Percentiles rank a stretch among this genome's conserved stretches.
phyloP scores from a whole-genome alignment of 2,797 vertebrate species.

The Amniataba percoides region DNA sequence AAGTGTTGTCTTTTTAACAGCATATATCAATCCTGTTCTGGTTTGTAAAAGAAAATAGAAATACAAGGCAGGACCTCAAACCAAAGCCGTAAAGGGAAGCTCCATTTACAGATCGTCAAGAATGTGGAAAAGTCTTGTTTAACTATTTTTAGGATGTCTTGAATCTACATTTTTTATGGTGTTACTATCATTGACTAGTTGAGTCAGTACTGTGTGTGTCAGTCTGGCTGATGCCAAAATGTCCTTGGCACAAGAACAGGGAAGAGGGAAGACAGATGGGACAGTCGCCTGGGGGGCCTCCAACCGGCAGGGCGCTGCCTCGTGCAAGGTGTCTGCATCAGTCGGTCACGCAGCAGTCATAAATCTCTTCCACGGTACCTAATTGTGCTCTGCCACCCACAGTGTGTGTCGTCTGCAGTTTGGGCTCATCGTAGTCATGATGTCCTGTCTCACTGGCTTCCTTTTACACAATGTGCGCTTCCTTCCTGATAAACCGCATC shows the following conservation, averaged over 20 bases:
- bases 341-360: constrained; percentile 20
- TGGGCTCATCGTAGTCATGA: neutral
- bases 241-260: constrained; percentile 59
- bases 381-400: constrained; percentile 56
- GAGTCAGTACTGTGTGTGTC: constrained; percentile 46
- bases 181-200: constrained; percentile 52
- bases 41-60: neutral
- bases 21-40: neutral
- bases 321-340: constrained; percentile 58
- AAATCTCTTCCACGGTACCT: constrained; percentile 35
- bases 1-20: neutral
- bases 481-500: constrained; percentile 57
- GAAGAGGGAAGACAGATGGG: constrained; percentile 75
- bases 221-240: constrained; percentile 52
- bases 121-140: neutral
- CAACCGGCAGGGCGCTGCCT: constrained; percentile 30
- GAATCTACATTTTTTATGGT: constrained; percentile 26
- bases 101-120: neutral
- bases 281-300: constrained; percentile 44
- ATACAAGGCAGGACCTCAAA: neutral
- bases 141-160: constrained; percentile 36
- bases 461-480: constrained; percentile 56
- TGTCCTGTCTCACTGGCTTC: constrained; percentile 60
- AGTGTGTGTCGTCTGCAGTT: constrained; percentile 21
- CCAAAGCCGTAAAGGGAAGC: neutral